Evolutionary conservation across 1,140 invertebrate genomes (phyloP).

Genomic region (Sycophaga agraensis): DNA sequence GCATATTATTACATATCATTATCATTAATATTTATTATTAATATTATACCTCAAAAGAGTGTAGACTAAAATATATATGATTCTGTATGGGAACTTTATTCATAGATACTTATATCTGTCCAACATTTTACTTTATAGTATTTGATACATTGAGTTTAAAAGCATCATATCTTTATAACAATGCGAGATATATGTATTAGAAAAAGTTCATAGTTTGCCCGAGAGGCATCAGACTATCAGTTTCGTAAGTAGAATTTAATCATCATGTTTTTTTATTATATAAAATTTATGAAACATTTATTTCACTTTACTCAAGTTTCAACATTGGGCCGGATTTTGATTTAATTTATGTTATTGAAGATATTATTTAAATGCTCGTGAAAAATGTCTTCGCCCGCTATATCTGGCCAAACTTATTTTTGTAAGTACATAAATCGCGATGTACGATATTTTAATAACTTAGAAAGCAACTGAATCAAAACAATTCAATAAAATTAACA

Average conservation of each 20-base stretch:
- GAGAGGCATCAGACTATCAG: slow-evolving; percentile 54
- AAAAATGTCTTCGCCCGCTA: slow-evolving; percentile 10
- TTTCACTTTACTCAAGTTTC: slow-evolving; percentile 2
- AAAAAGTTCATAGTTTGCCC: slow-evolving; percentile 54
- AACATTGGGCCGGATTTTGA: slow-evolving; percentile 49
- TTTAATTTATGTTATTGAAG: slow-evolving; percentile 22
- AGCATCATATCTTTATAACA: slow-evolving; percentile 54
- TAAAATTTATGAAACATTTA: slow-evolving; percentile 39
- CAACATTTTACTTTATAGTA: slow-evolving; percentile 49
- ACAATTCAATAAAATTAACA: no score
- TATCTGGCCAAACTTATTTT: no score
- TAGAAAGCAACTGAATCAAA: no score
- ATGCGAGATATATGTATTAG: slow-evolving; percentile 57
- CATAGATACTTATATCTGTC: slow-evolving; percentile 39
- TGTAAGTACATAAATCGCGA: no score
- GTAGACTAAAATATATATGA: slow-evolving; percentile 51
- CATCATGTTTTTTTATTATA: slow-evolving; percentile 39
- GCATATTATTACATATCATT: slow-evolving; percentile 24
- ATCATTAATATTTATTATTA: slow-evolving; percentile 41
- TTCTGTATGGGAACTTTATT: slow-evolving; percentile 45
- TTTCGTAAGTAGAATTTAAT: slow-evolving; percentile 58
- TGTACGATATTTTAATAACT: no score
- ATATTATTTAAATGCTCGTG: not conserved
- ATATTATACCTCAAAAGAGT: slow-evolving; percentile 51
- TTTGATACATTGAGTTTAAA: slow-evolving; percentile 51